Evolutionary conservation across 2,113 vertebrate genomes (phyloP).

Genomic region (Gavia stellata): DNA sequence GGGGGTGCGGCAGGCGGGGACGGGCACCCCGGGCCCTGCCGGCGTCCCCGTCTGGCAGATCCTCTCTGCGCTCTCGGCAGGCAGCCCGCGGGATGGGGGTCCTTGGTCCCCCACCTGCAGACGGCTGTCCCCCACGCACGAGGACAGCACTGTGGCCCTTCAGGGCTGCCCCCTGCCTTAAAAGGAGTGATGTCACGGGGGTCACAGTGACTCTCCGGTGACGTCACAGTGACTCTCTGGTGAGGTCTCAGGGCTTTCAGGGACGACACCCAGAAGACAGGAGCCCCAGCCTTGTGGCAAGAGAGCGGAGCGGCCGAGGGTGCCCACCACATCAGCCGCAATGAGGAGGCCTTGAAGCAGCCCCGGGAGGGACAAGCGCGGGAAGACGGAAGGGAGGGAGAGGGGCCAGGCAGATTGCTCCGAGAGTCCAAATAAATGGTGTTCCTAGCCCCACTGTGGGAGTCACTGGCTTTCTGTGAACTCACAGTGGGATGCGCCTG

Average conservation of each 20-base stretch:
- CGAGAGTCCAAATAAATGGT: too few species aligned
- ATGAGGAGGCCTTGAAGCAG: too few species aligned
- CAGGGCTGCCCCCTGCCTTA: rapidly evolving
- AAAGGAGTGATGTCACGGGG: rapidly evolving
- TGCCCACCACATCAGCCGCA: too few species aligned
- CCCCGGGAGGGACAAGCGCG: too few species aligned
- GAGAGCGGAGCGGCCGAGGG: too few species aligned
- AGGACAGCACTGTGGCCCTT: neutral
- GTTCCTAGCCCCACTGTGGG: too few species aligned
- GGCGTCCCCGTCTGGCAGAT: neutral
- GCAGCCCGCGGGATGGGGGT: neutral
- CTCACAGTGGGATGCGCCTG: too few species aligned
- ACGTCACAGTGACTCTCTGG: neutral
- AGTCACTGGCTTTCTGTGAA: too few species aligned
- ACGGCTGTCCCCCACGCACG: neutral
- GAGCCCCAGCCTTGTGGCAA: too few species aligned
- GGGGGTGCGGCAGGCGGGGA: neutral
- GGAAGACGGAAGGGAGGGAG: too few species aligned
- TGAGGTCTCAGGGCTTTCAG: neutral
- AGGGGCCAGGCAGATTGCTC: too few species aligned
- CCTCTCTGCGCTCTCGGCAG: neutral
- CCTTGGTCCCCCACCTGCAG: neutral
- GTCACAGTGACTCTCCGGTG: neutral
- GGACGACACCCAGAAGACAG: neutral
- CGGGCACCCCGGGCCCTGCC: too few species aligned